These are phyloP conservation scores for Pseudotriccus pelzelni DNA, from an alignment of 2,797 vertebrate genomes.

Conservation along the genomic window DNA sequence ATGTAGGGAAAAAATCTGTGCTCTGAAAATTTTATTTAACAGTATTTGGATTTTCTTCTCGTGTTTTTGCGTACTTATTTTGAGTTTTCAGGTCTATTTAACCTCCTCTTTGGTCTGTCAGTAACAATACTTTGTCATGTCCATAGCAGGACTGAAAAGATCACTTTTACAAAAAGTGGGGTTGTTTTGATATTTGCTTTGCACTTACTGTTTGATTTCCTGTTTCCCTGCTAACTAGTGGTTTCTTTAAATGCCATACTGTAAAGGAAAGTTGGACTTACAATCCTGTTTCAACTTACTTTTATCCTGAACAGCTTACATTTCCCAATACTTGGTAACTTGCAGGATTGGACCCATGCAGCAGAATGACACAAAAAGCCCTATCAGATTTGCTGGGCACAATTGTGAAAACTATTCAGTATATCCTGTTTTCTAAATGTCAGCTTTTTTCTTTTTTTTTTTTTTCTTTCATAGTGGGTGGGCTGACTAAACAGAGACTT, in stretches of 20 bases:
- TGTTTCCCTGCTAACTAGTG: background rate
- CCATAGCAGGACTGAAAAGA: background rate
- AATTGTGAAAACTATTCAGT: conserved; percentile 73
- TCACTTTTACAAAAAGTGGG: background rate
- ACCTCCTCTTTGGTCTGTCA: background rate
- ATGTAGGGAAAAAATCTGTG: background rate
- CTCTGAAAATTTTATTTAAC: background rate
- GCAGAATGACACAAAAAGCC: conserved; percentile 60
- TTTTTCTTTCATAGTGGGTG: conserved; percentile 73
- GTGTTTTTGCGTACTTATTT: background rate
- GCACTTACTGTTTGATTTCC: background rate
- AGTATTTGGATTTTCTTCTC: background rate
- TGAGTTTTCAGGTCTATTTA: background rate
- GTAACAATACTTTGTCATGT: background rate
- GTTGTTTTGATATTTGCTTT: background rate
- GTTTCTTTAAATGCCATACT: background rate
- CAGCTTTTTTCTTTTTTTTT: conserved; percentile 43
- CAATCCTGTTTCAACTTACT: background rate
- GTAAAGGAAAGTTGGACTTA: background rate
- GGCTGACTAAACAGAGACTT: conserved; percentile 78
- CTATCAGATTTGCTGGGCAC: conserved; percentile 71
- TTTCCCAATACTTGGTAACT: background rate
- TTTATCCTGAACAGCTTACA: background rate
- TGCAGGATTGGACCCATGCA: background rate
- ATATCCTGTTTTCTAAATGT: conserved; percentile 70